A percentile compares a stretch with the other conserved stretches of the same genome.
Conservation (phyloP, 2,797 vertebrate species). For the Sandelia bainsii region DNA sequence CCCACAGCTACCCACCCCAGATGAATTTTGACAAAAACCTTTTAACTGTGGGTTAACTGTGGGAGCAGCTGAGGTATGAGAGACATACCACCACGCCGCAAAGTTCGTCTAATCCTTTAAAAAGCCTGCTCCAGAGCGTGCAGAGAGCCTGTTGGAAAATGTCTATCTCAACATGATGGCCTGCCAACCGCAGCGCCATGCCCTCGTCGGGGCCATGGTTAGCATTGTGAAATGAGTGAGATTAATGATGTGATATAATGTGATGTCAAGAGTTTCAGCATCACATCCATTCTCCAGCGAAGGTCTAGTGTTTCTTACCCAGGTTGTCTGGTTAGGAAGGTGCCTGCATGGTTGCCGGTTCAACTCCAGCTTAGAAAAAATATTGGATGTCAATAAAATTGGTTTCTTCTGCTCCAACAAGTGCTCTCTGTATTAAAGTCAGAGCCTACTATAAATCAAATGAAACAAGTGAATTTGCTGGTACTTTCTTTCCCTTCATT, state of each 20-base stretch:
- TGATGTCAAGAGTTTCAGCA: constrained; percentile 46
- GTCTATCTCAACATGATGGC: constrained; percentile 47
- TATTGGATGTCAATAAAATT: constrained; percentile 1
- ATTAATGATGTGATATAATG: constrained; percentile 70
- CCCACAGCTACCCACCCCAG: constrained; percentile 15
- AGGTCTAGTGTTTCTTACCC: constrained; percentile 24
- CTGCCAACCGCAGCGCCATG: constrained; percentile 52
- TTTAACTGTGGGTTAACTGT: constrained; percentile 13
- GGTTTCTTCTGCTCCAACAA: constrained; percentile 24
- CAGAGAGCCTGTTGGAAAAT: constrained; percentile 64
- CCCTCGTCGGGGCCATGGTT: constrained; percentile 40
- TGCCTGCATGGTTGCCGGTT: constrained; percentile 30
- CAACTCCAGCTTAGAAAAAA: constrained; percentile 29
- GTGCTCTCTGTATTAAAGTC: constrained; percentile 31
- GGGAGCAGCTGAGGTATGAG: constrained; percentile 38
- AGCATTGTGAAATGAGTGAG: constrained; percentile 58
- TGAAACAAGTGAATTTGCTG: constrained; percentile 36
- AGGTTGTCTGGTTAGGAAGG: constrained; percentile 25
- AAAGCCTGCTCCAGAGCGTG: constrained; percentile 38
- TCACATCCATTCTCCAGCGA: constrained; percentile 17
- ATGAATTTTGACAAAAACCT: constrained; percentile 26
- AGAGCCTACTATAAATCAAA: constrained; percentile 41
- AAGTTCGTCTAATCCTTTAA: constrained; percentile 59
- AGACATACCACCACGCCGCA: constrained; percentile 39
- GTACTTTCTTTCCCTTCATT: constrained; percentile 32